Percentiles rank a stretch among this genome's conserved stretches.
Conservation (phyloP, 2,113 vertebrate genomes). For the Casuarius casuarius region DNA sequence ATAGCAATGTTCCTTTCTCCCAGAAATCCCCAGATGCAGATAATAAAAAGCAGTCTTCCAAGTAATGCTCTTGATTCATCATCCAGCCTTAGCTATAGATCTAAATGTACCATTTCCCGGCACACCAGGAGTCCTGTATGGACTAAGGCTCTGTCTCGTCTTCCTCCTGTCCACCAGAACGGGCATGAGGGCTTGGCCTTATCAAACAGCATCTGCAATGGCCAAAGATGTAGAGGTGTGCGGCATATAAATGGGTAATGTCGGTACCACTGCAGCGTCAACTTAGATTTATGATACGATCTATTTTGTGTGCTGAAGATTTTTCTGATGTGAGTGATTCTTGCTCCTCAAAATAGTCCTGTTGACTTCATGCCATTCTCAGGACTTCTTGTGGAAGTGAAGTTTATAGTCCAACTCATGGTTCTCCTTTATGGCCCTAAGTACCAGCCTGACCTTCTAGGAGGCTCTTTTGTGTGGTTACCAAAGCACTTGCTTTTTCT, state of each 20-base stretch:
- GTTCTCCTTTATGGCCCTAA: constrained; percentile 23
- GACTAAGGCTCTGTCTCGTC: not conserved
- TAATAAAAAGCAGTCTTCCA: not conserved
- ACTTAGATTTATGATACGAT: constrained; percentile 25
- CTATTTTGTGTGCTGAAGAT: constrained; percentile 18
- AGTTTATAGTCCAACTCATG: not conserved
- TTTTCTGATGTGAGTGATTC: constrained; percentile 16
- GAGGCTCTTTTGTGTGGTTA: not conserved
- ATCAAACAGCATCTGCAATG: not conserved
- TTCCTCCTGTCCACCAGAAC: not conserved
- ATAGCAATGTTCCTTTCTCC: not conserved
- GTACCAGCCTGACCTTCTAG: not conserved
- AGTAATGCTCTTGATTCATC: not conserved
- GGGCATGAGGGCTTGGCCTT: not conserved
- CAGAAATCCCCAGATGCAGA: not conserved
- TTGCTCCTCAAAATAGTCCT: not conserved
- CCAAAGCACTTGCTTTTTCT: not conserved
- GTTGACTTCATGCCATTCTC: constrained; percentile 12
- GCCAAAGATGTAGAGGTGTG: not conserved
- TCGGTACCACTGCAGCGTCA: not conserved
- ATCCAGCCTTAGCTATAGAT: not conserved
- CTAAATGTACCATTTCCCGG: not conserved
- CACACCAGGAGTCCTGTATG: not conserved
- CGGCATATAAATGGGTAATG: not conserved
- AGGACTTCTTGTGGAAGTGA: not conserved